Base-by-base conservation (phyloP, 35 echinoderm and acorn worm genomes). In the Apostichopus californicus region DNA sequence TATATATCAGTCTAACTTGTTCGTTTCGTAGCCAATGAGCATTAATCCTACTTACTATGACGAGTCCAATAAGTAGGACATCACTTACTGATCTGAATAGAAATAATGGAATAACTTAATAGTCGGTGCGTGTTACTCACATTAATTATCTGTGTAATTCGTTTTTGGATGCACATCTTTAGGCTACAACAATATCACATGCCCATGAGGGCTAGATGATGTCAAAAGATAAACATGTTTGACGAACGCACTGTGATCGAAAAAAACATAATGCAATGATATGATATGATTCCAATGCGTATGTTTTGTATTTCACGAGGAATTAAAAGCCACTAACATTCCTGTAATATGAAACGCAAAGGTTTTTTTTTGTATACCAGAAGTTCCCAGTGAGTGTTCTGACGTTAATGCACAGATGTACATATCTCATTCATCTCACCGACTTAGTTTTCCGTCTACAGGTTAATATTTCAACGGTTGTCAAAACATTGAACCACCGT, bases 391-490 rank as follows among this genome's bases (percentile, higher is more conserved):
- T 75, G 71, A n/a, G 71, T 13, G 6, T 18, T 22, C 13, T 75
- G 71, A 75, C 71, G 71, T 75, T 2, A 18, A 22, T 18, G 71
- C 71, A 6, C 71, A 75, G 71, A 75, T 68, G 64, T 68, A 68
- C 64, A 46, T 68, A 68, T 14, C 71, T 75, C 13, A 14, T 75
- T 22, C 6, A 6, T 75, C 71, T 75, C 22, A 24, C 15, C 6
- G 71, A 75, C 3, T 6, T 75, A 13, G 14, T 75, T 75, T 75
- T 13, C 13, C 2, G 71, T 14, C 71, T 22, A 75, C 21, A 61
- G n/a, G 71, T 18, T 75, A 14, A 75, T 75, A n/a, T 75, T 75
- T 75, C 71, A 75, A 75, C 71, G 71, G 13, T 75, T 20, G 71
- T 75, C 11, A 75, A 75, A 75, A 75, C 17, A 75, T 75, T 75